Conservation (phyloP, 2,888 invertebrate species). For the Gari tellinella region DNA sequence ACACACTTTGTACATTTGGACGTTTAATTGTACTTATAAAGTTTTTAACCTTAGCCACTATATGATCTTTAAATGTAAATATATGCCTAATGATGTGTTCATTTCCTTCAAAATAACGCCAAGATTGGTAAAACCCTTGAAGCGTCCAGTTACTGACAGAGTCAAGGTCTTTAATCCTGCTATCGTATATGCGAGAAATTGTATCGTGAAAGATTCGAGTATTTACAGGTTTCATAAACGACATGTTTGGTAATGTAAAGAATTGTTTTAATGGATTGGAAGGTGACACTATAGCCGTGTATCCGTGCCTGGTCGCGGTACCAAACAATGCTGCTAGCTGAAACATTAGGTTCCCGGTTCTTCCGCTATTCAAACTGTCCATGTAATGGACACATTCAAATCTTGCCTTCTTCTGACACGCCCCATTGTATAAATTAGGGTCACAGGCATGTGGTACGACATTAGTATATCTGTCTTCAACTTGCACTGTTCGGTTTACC, state of each 20-base stretch:
- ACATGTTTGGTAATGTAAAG: neutral
- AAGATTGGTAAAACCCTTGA: slow-evolving; percentile 1
- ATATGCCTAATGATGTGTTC: neutral
- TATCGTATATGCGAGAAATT: neutral
- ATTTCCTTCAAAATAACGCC: slow-evolving; percentile 1
- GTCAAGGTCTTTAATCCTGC: neutral
- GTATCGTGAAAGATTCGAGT: neutral
- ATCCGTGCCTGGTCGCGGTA: neutral
- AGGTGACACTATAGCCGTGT: neutral
- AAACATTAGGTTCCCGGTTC: slow-evolving; percentile 6
- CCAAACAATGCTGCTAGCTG: slow-evolving; percentile 2
- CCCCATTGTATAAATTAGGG: no score
- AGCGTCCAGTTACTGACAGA: slow-evolving; percentile 6
- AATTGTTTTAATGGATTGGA: no score
- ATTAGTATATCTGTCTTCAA: no score
- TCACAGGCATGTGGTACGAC: no score
- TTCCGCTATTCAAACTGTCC: neutral
- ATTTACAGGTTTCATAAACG: neutral
- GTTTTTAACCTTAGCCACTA: neutral
- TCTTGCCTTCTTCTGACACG: no score
- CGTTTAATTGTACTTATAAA: neutral
- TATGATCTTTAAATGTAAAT: neutral
- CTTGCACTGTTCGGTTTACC: no score
- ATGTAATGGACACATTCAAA: slow-evolving; percentile 1
- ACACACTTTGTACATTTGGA: neutral